Conservation (phyloP, 2,888 invertebrate genomes). For the Folsomia manolachei region DNA sequence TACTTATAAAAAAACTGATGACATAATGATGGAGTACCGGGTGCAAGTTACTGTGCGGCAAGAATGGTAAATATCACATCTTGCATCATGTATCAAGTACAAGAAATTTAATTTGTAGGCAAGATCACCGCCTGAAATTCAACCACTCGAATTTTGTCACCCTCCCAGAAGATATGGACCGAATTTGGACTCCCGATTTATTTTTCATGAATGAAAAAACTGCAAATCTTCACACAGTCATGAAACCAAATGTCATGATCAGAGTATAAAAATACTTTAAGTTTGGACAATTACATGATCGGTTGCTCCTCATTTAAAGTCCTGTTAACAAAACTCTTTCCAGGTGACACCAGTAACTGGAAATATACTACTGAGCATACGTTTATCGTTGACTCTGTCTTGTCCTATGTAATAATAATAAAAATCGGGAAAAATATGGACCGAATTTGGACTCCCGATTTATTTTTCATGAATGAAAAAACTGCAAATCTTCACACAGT, state of each 20-base stretch:
- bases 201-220: slow-evolving; percentile 14
- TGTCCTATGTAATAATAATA: too few relatives aligned
- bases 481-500: not conserved
- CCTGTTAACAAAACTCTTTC: not conserved
- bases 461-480: slow-evolving; percentile 17
- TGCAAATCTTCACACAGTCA: not conserved
- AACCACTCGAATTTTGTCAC: not conserved
- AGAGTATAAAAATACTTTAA: not conserved
- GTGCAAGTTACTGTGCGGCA: slow-evolving; percentile 12
- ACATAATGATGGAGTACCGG: slow-evolving; percentile 18
- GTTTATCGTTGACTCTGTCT: slow-evolving; percentile 24
- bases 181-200: slow-evolving; percentile 14
- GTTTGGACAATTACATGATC: not conserved
- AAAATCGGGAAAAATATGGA: slow-evolving; percentile 11
- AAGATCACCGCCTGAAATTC: not conserved
- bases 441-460: slow-evolving; percentile 13
- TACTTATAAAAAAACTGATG: not conserved
- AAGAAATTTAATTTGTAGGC: not conserved
- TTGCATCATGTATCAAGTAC: too few relatives aligned
- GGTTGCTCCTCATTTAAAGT: not conserved
- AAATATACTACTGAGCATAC: slow-evolving; percentile 12
- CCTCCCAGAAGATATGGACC: slow-evolving; percentile 12
- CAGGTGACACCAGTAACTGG: slow-evolving; percentile 21
- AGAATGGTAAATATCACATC: not conserved
- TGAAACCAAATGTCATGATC: slow-evolving; percentile 20